Evolutionary conservation across 2,113 vertebrate species (phyloP).

Genomic region (Morone saxatilis): DNA sequence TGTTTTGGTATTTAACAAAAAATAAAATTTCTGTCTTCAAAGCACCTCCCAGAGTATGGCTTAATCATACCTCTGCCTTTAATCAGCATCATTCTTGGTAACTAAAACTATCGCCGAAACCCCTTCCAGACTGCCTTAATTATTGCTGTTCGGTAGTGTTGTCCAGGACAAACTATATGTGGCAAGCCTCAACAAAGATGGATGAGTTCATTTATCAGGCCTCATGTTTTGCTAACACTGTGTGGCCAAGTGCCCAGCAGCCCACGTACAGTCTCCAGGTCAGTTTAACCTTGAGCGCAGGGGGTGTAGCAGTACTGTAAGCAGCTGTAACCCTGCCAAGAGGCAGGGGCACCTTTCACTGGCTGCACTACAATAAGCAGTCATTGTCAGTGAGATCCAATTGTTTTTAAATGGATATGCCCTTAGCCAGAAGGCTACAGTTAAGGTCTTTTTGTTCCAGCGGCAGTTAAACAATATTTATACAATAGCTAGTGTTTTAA

Average conservation of each 20-base stretch:
- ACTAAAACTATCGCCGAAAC: slow-evolving; percentile 29
- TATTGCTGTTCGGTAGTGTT: slow-evolving; percentile 54
- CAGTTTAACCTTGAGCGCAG: slow-evolving; percentile 84
- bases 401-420: slow-evolving; percentile 61
- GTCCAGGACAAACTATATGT: slow-evolving; percentile 68
- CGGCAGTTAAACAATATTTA: neutral
- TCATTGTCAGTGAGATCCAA: slow-evolving; percentile 34
- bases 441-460: slow-evolving; percentile 12
- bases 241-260: slow-evolving; percentile 75
- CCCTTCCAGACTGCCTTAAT: slow-evolving; percentile 60
- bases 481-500: neutral
- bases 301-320: slow-evolving; percentile 58
- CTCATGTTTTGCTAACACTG: slow-evolving; percentile 78
- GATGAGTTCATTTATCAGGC: slow-evolving; percentile 83
- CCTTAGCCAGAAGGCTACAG: slow-evolving; percentile 33
- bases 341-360: slow-evolving; percentile 58
- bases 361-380: slow-evolving; percentile 47
- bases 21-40: slow-evolving; percentile 16
- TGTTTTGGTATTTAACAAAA: neutral
- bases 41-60: fast-evolving
- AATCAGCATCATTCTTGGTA: slow-evolving; percentile 35
- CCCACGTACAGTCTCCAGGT: slow-evolving; percentile 74
- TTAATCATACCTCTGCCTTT: slow-evolving; percentile 37
- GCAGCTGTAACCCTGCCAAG: slow-evolving; percentile 72
- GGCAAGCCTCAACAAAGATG: slow-evolving; percentile 77